Evolutionary conservation across 2,888 invertebrate species (phyloP).

Genomic region (Caenorhabditis sinica): DNA sequence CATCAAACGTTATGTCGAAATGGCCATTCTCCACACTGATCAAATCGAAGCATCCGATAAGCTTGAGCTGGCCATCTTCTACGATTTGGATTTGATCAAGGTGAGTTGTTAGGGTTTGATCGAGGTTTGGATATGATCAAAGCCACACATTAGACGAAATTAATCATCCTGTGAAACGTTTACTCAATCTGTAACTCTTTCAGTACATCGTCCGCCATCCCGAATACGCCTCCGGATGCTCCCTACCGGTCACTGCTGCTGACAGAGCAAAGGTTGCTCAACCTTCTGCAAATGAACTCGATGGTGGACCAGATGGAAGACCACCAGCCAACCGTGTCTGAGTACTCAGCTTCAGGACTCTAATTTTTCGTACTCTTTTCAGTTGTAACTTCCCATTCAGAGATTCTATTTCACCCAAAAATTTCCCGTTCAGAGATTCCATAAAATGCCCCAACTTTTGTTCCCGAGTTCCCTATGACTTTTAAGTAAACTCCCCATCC

Average conservation of each 20-base stretch:
- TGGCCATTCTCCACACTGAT: constrained; percentile 7
- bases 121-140: not conserved
- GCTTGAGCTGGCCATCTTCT: not conserved
- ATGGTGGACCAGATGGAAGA: not conserved
- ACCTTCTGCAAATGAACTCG: not conserved
- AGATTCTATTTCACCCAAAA: too few relatives aligned
- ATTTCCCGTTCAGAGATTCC: too few relatives aligned
- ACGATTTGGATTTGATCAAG: constrained; percentile 15
- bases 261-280: not conserved
- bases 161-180: not conserved
- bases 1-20: constrained; percentile 17
- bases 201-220: constrained; percentile 21
- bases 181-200: not conserved
- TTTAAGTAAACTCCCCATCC: too few relatives aligned
- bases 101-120: not conserved
- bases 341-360: not conserved
- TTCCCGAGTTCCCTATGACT: too few relatives aligned
- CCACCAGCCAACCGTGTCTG: not conserved
- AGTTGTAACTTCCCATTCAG: too few relatives aligned
- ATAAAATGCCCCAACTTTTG: too few relatives aligned
- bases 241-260: not conserved
- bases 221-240: not conserved
- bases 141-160: not conserved
- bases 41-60: not conserved
- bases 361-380: too few relatives aligned